Percentiles rank a stretch among this genome's conserved stretches.
Conservation (phyloP, 1,140 invertebrate species). For the Lamellibrachia luymesi region DNA sequence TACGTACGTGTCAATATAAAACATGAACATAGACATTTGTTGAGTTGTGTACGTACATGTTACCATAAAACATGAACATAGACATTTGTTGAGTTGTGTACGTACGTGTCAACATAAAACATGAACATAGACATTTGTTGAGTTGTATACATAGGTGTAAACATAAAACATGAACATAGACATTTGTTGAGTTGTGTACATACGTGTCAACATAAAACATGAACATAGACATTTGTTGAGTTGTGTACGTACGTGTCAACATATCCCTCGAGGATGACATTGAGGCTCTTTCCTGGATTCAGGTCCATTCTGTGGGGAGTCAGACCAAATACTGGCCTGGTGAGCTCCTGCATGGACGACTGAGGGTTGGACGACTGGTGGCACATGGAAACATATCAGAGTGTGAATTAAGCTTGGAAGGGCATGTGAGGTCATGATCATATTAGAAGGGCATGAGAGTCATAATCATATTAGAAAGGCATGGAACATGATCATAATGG, state of each 20-base stretch:
- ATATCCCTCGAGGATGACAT: constrained; percentile 49
- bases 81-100: not conserved
- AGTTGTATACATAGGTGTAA: constrained; percentile 35
- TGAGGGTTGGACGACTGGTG: not conserved
- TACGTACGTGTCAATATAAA: no score
- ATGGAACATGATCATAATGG: no score
- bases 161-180: constrained; percentile 33
- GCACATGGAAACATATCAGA: not conserved
- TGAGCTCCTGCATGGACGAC: constrained; percentile 22
- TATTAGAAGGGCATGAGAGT: no score
- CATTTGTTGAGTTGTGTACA: constrained; percentile 15
- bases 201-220: constrained; percentile 35
- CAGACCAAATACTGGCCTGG: constrained; percentile 48
- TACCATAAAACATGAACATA: no score
- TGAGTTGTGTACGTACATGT: no score
- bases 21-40: no score
- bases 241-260: constrained; percentile 42
- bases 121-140: constrained; percentile 13
- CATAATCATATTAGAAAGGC: no score
- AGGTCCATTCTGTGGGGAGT: constrained; percentile 53
- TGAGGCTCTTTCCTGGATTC: constrained; percentile 47
- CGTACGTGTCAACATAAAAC: constrained; percentile 36
- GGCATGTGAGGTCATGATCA: no score
- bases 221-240: constrained; percentile 11
- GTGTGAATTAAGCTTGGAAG: not conserved